phyloP scores from a whole-genome alignment of 37 sponge, comb jelly and placozoan species.

The Eunapius fragilis region DNA sequence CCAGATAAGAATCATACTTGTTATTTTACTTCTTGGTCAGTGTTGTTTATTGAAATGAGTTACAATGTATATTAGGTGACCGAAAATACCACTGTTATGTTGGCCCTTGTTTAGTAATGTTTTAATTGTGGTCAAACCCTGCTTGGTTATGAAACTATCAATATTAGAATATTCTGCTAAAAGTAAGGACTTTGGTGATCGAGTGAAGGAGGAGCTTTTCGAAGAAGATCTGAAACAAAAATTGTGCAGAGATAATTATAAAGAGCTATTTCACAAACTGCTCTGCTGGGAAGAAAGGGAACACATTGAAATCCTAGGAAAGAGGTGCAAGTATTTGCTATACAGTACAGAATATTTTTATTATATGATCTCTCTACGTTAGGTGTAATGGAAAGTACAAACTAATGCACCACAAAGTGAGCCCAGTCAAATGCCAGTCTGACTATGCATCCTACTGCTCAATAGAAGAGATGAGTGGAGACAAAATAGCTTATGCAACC shows the following conservation, averaged over 20 bases:
- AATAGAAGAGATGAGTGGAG: slow-evolving; percentile 31
- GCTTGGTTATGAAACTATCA: too few relatives aligned
- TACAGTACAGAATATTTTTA: too few relatives aligned
- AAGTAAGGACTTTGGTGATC: background rate
- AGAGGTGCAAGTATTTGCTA: background rate
- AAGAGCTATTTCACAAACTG: slow-evolving; percentile 21
- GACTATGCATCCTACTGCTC: slow-evolving; percentile 13
- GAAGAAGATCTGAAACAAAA: slow-evolving; percentile 5
- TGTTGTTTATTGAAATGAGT: too few relatives aligned
- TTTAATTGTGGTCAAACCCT: too few relatives aligned
- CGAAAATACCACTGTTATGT: too few relatives aligned
- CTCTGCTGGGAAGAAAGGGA: slow-evolving; percentile 33
- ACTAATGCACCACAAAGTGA: slow-evolving; percentile 2
- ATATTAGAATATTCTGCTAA: background rate
- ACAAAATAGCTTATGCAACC: slow-evolving; percentile 41
- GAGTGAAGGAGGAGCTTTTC: background rate
- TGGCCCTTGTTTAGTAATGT: too few relatives aligned
- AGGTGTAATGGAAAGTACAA: slow-evolving; percentile 44
- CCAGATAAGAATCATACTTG: too few relatives aligned
- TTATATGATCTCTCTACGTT: too few relatives aligned
- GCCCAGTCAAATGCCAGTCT: background rate
- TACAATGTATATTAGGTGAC: too few relatives aligned
- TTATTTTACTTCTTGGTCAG: too few relatives aligned
- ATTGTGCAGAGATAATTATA: slow-evolving; percentile 8
- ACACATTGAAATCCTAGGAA: slow-evolving; percentile 8